phyloP scores from a whole-genome alignment of 2,888 invertebrate genomes.

The Chrysotoxum bicinctum region DNA sequence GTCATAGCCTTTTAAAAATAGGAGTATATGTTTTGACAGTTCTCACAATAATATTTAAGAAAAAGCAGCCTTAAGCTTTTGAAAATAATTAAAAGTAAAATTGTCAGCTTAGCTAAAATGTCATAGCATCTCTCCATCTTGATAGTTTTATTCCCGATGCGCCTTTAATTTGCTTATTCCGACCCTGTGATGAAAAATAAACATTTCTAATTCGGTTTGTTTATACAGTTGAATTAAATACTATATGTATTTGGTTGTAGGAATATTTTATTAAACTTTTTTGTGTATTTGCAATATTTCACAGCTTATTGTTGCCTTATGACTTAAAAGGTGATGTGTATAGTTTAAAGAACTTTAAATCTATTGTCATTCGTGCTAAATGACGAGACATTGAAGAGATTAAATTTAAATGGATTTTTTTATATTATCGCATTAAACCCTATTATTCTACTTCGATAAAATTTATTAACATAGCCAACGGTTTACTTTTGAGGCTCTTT shows the following conservation, averaged over 20 bases:
- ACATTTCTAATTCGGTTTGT: slow-evolving; percentile 5
- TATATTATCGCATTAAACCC: not conserved
- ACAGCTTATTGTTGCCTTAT: slow-evolving; percentile 1
- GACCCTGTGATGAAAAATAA: not conserved
- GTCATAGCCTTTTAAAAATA: no score
- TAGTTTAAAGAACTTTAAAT: not conserved
- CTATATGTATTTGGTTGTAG: not conserved
- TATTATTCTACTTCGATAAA: not conserved
- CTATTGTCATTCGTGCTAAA: slow-evolving; percentile 17
- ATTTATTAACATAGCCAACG: not conserved
- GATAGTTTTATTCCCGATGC: not conserved
- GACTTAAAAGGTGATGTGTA: not conserved
- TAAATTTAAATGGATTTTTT: not conserved
- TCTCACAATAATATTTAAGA: no score
- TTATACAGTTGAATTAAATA: slow-evolving; percentile 20
- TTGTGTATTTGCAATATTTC: slow-evolving; percentile 3
- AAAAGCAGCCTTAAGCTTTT: no score
- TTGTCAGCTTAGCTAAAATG: not conserved
- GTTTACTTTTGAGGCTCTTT: not conserved
- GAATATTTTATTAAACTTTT: not conserved
- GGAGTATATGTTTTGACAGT: no score
- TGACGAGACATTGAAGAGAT: slow-evolving; percentile 1
- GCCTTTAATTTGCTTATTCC: not conserved
- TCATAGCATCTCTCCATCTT: not conserved
- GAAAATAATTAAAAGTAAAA: no score